Evolutionary conservation across 2,888 invertebrate genomes (phyloP).

Genomic region (Eristalinus sepulchralis): DNA sequence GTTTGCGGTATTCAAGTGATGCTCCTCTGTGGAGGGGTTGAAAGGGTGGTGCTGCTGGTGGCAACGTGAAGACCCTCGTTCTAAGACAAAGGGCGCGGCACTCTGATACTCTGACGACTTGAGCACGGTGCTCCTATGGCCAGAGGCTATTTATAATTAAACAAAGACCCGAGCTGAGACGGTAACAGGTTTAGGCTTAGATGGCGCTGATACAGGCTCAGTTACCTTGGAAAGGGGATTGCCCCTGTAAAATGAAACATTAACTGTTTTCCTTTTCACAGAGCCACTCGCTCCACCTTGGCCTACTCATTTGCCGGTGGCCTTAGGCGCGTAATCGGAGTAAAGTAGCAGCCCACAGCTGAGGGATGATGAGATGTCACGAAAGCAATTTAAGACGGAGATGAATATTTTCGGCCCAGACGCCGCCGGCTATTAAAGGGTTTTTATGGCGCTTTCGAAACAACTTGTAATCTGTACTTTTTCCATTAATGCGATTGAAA

Average conservation of each 20-base stretch:
- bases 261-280: not conserved
- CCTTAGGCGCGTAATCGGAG: not conserved
- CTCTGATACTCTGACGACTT: not conserved
- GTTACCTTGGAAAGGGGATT: not conserved
- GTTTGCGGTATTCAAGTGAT: constrained; percentile 52
- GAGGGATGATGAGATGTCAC: not conserved
- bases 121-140: constrained; percentile 19
- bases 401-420: not conserved
- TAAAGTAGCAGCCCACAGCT: not conserved
- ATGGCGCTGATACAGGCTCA: not conserved
- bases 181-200: not conserved
- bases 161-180: constrained; percentile 17
- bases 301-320: not conserved
- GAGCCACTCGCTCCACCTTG: not conserved
- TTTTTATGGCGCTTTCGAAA: not conserved
- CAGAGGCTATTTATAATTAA: constrained; percentile 63
- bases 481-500: not conserved
- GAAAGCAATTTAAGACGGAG: not conserved
- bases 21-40: not conserved
- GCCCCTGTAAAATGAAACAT: not conserved
- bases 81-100: constrained; percentile 39
- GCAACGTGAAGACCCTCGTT: constrained; percentile 21
- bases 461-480: not conserved
- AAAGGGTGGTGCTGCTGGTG: not conserved
- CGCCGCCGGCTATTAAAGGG: not conserved